Evolutionary conservation across 2,888 invertebrate species (phyloP), one percentile per base, ranked within the genome.

Genomic region (Tenthredo amoena): DNA sequence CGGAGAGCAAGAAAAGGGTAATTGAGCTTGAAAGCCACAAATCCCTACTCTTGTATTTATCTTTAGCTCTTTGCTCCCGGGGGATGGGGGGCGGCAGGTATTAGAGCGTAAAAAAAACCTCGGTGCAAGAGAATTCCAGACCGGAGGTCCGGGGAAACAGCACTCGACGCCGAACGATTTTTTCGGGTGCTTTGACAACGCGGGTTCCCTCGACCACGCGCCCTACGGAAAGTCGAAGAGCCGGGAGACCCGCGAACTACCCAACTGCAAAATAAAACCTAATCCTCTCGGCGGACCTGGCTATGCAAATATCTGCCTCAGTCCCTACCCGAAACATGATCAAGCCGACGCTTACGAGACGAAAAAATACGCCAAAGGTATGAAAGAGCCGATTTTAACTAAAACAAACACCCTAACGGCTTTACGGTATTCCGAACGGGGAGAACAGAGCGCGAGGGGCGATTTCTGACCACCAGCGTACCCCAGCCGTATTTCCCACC

Each of bases 101-200:
- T 79, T 86, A 18, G 74, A 89, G 88, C 77, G 84, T 87, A 82
- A 81, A 87, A 87, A 72, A 81, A 85, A 40, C 84, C 10, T 85
- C 85, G 85, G 86, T 86, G 40, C 58, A 18, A 26, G 81, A 5
- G 62, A 58, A n/a, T 81, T 81, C 62, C 81, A 81, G 62, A 93
- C 94, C 4, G 86, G 91, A 34, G 91, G 93, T 7, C 90, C 91
- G 4, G 87, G 93, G 0, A 95, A 95, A 89, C 89, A 90, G 81
- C 94, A 94, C 87, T 92, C 94, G 1, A 93, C 94, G 10, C 94
- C 95, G 1, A 95, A 95, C 21, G 95, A 95, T 89, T 94, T 94
- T 89, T 94, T 93, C 87, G 95, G 95, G 18, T 94, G 95, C 74
- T 89, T 95, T 92, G 90, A 90, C 88, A 88, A 92, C 91, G 84